Conservation (phyloP, 2,797 vertebrate genomes). For the Mormyrops boulengeri region DNA sequence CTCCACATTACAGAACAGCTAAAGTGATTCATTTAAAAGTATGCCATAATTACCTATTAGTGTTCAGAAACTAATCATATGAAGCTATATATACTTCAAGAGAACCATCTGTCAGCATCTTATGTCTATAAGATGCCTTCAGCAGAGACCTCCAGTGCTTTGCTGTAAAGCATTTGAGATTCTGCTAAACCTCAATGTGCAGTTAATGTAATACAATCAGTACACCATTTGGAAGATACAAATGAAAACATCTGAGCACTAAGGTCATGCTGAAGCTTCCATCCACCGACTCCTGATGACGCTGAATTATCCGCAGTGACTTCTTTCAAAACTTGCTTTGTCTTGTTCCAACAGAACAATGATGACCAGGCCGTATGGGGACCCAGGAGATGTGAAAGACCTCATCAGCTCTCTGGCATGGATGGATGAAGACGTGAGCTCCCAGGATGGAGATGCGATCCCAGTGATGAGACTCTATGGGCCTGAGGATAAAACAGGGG, state of each 20-base stretch:
- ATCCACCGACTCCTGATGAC: not conserved
- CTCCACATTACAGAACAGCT: not conserved
- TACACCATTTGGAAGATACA: not conserved
- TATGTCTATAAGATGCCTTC: not conserved
- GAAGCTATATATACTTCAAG: not conserved
- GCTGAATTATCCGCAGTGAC: not conserved
- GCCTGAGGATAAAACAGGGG: constrained; percentile 44
- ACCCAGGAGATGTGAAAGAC: constrained; percentile 70
- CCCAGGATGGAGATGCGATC: constrained; percentile 73
- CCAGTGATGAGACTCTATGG: constrained; percentile 53
- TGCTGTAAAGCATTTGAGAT: not conserved
- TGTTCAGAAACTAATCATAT: not conserved
- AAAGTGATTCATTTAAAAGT: not conserved
- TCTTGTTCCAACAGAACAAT: constrained; percentile 58
- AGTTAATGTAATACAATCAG: not conserved
- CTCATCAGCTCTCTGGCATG: constrained; percentile 74
- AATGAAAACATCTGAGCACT: not conserved
- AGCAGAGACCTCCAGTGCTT: not conserved
- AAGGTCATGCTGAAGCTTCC: not conserved
- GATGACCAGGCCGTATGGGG: constrained; percentile 73
- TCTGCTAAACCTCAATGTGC: not conserved
- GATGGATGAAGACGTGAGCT: constrained; percentile 69
- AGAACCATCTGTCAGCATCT: not conserved
- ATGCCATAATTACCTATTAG: not conserved
- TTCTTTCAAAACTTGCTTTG: constrained; percentile 10